Percentiles rank a stretch among this genome's conserved stretches.
Evolutionary conservation across 2,888 invertebrate genomes (phyloP).

Genomic region (Portevinia maculata): DNA sequence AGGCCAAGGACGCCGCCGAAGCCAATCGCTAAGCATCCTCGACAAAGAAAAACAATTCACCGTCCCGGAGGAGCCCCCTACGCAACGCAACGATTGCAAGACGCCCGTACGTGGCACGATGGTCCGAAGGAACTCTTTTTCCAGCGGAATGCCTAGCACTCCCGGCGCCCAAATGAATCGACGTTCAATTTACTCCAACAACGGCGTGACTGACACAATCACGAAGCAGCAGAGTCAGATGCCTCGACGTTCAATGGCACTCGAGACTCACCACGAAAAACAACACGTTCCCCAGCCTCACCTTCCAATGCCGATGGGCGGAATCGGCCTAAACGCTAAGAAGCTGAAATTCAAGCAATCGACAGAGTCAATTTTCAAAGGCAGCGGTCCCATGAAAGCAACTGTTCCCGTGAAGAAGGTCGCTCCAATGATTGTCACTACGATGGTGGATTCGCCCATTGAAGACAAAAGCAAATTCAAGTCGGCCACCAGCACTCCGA

Average conservation of each 20-base stretch:
- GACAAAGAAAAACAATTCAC: constrained; percentile 75
- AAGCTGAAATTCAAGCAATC: constrained; percentile 73
- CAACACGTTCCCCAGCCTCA: constrained; percentile 43
- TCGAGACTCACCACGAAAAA: constrained; percentile 75
- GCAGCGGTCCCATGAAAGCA: constrained; percentile 77
- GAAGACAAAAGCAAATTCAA: constrained; percentile 53
- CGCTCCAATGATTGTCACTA: constrained; percentile 75
- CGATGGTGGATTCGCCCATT: constrained; percentile 69
- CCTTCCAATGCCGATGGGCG: constrained; percentile 58
- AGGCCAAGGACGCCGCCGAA: constrained; percentile 75
- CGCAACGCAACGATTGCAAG: constrained; percentile 68
- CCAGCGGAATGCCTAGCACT: constrained; percentile 74
- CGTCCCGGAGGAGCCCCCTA: constrained; percentile 10
- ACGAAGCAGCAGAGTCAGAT: constrained; percentile 48
- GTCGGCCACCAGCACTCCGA: constrained; percentile 75
- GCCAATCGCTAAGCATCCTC: constrained; percentile 77
- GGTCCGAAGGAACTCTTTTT: constrained; percentile 76
- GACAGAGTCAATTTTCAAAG: constrained; percentile 76
- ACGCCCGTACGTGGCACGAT: constrained; percentile 73
- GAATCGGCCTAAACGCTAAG: constrained; percentile 73
- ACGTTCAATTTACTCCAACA: constrained; percentile 55
- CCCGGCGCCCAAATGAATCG: constrained; percentile 38
- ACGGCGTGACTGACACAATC: constrained; percentile 3
- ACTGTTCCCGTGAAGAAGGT: constrained; percentile 77
- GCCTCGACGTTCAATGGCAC: constrained; percentile 45